Percentiles rank a stretch among this genome's conserved stretches.
phyloP scores from a whole-genome alignment of 2,797 vertebrate genomes.

The Sebastes oblongus region DNA sequence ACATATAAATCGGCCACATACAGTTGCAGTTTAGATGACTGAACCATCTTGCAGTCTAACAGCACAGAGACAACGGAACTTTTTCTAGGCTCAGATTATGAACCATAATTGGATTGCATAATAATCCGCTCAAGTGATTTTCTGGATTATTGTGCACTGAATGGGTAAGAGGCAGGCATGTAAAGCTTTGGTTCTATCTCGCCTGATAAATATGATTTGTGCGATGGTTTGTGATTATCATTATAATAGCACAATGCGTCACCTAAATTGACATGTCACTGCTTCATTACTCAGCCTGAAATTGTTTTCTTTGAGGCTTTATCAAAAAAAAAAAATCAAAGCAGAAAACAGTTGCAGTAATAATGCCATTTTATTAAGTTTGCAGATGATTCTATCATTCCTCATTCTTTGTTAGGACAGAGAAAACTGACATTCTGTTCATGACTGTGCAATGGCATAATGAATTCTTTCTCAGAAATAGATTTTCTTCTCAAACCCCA shows the following conservation, averaged over 20 bases:
- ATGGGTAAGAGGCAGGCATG: constrained; percentile 30
- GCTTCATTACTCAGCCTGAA: constrained; percentile 27
- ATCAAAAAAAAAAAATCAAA: constrained; percentile 17
- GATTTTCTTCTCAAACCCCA: constrained; percentile 3
- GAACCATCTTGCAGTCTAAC: constrained; percentile 38
- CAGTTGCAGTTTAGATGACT: constrained; percentile 29
- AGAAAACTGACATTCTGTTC: constrained; percentile 1
- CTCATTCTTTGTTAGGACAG: constrained; percentile 3
- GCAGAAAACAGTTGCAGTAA: not conserved
- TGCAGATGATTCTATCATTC: constrained; percentile 18
- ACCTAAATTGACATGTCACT: constrained; percentile 38
- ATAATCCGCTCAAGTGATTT: constrained; percentile 78
- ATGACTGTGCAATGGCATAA: not conserved
- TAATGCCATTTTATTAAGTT: constrained; percentile 22
- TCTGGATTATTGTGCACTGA: constrained; percentile 64
- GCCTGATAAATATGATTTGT: constrained; percentile 54
- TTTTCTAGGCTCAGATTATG: constrained; percentile 70
- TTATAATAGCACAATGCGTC: constrained; percentile 38
- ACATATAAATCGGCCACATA: constrained; percentile 8
- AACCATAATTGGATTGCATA: constrained; percentile 75
- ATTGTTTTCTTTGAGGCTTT: constrained; percentile 35
- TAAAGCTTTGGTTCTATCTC: constrained; percentile 45
- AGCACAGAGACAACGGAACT: constrained; percentile 49
- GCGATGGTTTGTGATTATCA: constrained; percentile 50
- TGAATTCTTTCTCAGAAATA: constrained; percentile 14